A percentile compares a stretch with the other conserved stretches of the same genome.
Conservation (phyloP, 2,888 invertebrate species). For the Tenthredo livida region DNA sequence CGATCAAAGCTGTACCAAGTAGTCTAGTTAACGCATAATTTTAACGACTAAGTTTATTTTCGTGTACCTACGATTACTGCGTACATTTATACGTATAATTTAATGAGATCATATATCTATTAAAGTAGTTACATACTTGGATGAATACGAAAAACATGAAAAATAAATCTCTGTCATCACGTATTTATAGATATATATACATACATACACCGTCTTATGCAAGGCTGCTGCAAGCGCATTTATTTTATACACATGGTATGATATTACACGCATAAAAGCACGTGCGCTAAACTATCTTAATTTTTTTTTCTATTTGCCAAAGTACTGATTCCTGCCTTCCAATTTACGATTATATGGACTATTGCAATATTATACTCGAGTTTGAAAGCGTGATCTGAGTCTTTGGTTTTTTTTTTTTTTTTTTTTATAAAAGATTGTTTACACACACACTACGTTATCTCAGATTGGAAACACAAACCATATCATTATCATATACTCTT, state of each 20-base stretch:
- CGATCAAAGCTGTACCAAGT: background rate
- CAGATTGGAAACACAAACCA: slow-evolving; percentile 16
- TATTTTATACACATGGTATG: background rate
- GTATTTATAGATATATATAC: background rate
- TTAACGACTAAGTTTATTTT: background rate
- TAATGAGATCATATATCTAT: slow-evolving; percentile 5
- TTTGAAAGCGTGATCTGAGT: background rate
- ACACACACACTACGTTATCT: background rate
- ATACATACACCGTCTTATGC: background rate
- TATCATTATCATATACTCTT: slow-evolving; percentile 15
- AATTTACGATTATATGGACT: background rate
- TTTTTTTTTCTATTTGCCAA: background rate
- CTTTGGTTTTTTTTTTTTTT: background rate
- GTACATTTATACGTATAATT: background rate
- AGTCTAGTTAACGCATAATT: background rate
- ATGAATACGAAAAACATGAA: background rate
- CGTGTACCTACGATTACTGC: background rate
- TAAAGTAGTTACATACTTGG: background rate
- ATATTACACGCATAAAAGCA: no score
- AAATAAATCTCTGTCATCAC: slow-evolving; percentile 4
- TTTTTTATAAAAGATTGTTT: background rate
- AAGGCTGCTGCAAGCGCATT: background rate
- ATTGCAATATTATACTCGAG: background rate
- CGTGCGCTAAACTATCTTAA: background rate
- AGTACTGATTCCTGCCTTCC: background rate